Base-by-base conservation (phyloP, 2,113 vertebrate species). In the Falco punctatus region DNA sequence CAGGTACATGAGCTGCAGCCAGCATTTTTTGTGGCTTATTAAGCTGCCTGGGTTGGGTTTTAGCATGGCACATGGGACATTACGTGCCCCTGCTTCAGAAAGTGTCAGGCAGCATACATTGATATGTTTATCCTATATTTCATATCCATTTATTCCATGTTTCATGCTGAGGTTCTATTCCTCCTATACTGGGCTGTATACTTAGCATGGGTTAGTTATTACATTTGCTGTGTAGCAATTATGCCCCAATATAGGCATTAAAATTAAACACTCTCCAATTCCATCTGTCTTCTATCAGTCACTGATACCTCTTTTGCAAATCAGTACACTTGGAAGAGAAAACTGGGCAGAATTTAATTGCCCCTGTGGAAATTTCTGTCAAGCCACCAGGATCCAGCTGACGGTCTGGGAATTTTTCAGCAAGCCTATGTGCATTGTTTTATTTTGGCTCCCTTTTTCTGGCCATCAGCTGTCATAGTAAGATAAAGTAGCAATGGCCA, bases 381-480 rank as follows among this genome's bases (percentile, higher is more conserved):
- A 72, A 82, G 62, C 21, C 44, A 77, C 27, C 42, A 62, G 42
- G 59, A 83, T 57, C 28, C 62, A 82, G 81, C 44, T 44, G 55
- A 77, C 33, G 42, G 15, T 42, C 66, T 92, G 74, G 16, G 54
- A 88, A 86, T 57, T 54, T 65, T 61, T 65, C 73, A 80, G 18
- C 32, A 77, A 83, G 27, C 15, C 32, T 10, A 8, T 0, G 2
- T 42, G n/a, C 2, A 0, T 18, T 28, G 9, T 52, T 90, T 87
- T 51, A 69, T 75, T 83, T 80, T n/a, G 86, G 48, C 30, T 88
- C 58, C 44, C 9, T 57, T 86, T 79, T 79, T 33, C 70, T 90
- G 65, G 66, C 54, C 14, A 3, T 61, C 40, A 77, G 66, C 38
- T 83, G 40, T 42, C 44, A 44, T 21, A 78, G 44, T 4, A 62